Percentiles rank a stretch among this genome's conserved stretches.
Evolutionary conservation across 1,140 invertebrate genomes (phyloP).

Genomic region (Chionoecetes opilio): DNA sequence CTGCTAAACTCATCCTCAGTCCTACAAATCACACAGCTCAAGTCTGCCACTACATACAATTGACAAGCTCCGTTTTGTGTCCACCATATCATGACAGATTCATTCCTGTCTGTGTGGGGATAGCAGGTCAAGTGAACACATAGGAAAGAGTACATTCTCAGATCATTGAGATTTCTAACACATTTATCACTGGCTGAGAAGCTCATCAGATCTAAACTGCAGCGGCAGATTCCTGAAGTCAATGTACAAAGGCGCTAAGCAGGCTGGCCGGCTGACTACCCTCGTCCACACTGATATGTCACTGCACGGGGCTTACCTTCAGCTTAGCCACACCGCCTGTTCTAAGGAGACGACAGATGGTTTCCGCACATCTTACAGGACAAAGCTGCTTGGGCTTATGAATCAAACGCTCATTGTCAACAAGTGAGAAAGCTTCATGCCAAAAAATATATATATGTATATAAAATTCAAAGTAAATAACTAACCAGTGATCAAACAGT

Average conservation of each 20-base stretch:
- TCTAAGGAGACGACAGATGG: neutral
- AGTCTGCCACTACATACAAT: conserved; percentile 55
- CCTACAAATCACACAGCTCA: conserved; percentile 45
- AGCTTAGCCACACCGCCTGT: neutral
- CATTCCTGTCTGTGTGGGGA: conserved; percentile 50
- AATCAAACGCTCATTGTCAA: neutral
- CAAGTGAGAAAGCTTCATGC: conserved; percentile 27
- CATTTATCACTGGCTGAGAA: conserved; percentile 39
- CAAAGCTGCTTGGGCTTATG: conserved; percentile 18
- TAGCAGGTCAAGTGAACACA: conserved; percentile 73
- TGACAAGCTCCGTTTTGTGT: conserved; percentile 70
- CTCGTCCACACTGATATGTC: conserved; percentile 14
- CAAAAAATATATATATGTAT: conserved; percentile 32
- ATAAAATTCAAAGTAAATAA: conserved; percentile 10
- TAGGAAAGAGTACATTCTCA: conserved; percentile 61
- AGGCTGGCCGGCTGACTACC: neutral
- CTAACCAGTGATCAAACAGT: neutral
- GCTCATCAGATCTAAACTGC: conserved; percentile 40
- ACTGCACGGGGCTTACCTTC: neutral
- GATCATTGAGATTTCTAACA: conserved; percentile 71
- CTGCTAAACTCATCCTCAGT: conserved; percentile 56
- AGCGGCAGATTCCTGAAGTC: neutral
- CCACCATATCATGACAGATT: conserved; percentile 62
- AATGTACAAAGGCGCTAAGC: neutral
- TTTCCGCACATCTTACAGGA: conserved; percentile 12